Conservation (phyloP, 2,113 vertebrate genomes). For the Cacatua alba region DNA sequence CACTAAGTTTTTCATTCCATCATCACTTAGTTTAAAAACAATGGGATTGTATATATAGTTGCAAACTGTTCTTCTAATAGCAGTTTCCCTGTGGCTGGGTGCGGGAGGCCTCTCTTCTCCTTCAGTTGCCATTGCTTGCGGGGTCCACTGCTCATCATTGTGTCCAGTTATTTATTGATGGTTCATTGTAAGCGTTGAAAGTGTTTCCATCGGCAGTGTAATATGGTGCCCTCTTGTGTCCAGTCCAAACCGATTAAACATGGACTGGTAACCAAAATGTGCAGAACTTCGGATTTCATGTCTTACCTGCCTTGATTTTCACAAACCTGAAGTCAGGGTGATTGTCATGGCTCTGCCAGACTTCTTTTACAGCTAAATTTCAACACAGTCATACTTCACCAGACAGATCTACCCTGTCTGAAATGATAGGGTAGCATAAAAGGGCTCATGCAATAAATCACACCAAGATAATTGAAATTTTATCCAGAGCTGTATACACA, state of each 20-base stretch:
- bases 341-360: not conserved
- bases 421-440: not conserved
- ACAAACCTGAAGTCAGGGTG: not conserved
- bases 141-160: accelerated
- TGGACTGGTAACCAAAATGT: accelerated
- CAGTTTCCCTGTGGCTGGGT: not conserved
- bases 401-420: not conserved
- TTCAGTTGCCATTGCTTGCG: not conserved
- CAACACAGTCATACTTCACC: not conserved
- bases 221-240: constrained; percentile 69
- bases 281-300: not conserved
- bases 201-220: not conserved
- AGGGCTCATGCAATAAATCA: not conserved
- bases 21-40: accelerated
- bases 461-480: not conserved
- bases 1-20: not conserved
- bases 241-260: not conserved
- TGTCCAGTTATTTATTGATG: not conserved
- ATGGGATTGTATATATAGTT: not conserved
- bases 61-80: not conserved
- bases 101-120: not conserved
- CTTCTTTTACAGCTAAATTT: not conserved
- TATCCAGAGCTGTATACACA: not conserved
- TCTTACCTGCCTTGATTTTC: not conserved
- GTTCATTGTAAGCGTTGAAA: not conserved